Evolutionary conservation across 2,888 invertebrate species (phyloP), one percentile per base, ranked within the genome.

Genomic region (Agriopis marginaria): DNA sequence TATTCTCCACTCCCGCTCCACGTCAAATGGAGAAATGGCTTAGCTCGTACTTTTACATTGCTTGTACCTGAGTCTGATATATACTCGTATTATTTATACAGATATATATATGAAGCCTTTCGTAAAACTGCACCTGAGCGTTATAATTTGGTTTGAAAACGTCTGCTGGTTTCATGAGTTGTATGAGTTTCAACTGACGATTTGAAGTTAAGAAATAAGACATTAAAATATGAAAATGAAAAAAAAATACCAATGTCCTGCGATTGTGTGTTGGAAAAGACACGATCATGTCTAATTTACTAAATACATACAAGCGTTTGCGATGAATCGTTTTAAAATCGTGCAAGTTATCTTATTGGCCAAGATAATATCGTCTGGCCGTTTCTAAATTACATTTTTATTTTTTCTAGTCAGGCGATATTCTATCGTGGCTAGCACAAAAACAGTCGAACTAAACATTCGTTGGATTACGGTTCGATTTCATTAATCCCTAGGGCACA

Each of bases 401-500:
- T 80, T 71, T 63, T 32, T 68, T 66, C 63, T 39, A 75, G 76
- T 76, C 78, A 79, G 75, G 78, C 76, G 62, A 79, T 14, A 55
- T 59, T 59, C 12, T 62, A 45, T 54, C 49, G 62, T 70, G 54
- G 50, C 66, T 62, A 70, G 55, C 56, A 63, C 71, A 76, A 75
- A 70, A 76, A 76, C 66, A 68, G 71, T 68, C 63, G 63, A 71
- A 45, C 63, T 53, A 55, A 64, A 60, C 68, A 68, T 51, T 66
- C 42, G 7, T 14, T 63, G 74, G 76, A 74, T 74, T 75, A 66
- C 67, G 66, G 58, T 68, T 73, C 74, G 62, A 61, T 65, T 72
- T 68, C 74, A 79, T 80, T 79, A 79, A 75, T 79, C 79, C 73
- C 75, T 67, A 75, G 74, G 63, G 64, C 70, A 70, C 71, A 69